phyloP scores from a whole-genome alignment of 92 coral and sea anemone genomes.

The Metridium senile region DNA sequence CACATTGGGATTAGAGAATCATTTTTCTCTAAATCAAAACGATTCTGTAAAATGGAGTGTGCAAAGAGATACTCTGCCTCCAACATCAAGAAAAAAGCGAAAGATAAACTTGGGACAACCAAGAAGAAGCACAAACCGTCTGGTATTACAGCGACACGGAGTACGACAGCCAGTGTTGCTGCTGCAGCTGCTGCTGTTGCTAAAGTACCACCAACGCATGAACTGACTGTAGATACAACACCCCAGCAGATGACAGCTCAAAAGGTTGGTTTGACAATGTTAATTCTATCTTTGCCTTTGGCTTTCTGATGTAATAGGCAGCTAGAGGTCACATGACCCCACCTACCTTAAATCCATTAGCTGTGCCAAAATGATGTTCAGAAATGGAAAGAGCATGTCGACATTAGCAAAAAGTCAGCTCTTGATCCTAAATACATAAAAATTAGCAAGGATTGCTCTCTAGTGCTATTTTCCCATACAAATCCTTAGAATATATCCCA shows the following conservation, averaged over 20 bases:
- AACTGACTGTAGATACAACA: constrained; percentile 22
- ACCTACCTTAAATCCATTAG: no score
- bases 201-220: constrained; percentile 35
- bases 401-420: no score
- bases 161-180: constrained; percentile 48
- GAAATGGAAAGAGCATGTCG: no score
- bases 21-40: constrained; percentile 96
- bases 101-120: constrained; percentile 87
- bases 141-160: constrained; percentile 15
- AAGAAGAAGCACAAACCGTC: constrained; percentile 79
- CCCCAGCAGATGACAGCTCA: constrained; percentile 15
- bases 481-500: no score
- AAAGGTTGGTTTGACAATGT: not conserved
- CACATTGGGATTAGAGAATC: constrained; percentile 85
- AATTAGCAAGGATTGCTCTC: no score
- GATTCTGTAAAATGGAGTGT: constrained; percentile 99
- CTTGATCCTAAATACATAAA: no score
- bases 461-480: no score
- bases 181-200: constrained; percentile 53
- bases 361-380: no score
- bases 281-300: no score
- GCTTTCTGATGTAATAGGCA: no score
- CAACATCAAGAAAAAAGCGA: constrained; percentile 97
- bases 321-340: no score
- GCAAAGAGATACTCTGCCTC: constrained; percentile 99